phyloP scores from a whole-genome alignment of 1,140 invertebrate species.

The Capitella teleta region DNA sequence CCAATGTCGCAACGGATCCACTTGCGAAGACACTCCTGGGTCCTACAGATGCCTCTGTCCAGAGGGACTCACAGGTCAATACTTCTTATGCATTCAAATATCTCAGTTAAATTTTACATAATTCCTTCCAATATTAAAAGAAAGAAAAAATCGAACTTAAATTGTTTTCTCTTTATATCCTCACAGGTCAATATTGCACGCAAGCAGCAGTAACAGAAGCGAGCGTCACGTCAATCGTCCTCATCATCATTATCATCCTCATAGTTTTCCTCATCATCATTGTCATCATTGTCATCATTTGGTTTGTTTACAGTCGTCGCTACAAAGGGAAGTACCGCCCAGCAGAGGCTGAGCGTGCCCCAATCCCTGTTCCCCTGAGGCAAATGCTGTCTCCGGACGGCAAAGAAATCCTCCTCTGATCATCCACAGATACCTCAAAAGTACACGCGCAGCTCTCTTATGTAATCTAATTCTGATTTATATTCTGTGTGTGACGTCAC shows the following conservation, averaged over 20 bases:
- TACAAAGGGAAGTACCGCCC: slow-evolving; percentile 1
- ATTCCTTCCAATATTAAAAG: background rate
- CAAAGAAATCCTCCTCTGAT: slow-evolving; percentile 2
- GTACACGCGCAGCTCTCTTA: too few species aligned
- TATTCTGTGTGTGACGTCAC: too few species aligned
- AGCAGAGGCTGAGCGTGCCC: background rate
- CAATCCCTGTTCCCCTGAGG: background rate
- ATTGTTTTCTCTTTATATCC: background rate
- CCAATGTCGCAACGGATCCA: too few species aligned
- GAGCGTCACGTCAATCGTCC: background rate
- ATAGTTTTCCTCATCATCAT: background rate
- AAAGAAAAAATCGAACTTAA: background rate
- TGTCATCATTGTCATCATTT: background rate
- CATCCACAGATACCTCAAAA: background rate
- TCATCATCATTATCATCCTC: background rate
- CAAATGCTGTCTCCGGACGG: background rate
- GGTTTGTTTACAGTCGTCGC: background rate
- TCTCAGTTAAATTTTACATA: background rate
- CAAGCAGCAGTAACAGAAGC: background rate
- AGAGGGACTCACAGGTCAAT: too few species aligned
- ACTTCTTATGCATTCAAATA: background rate
- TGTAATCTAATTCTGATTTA: too few species aligned
- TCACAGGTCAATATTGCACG: background rate
- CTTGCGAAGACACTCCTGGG: too few species aligned
- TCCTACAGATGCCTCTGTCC: too few species aligned